phyloP scores from a whole-genome alignment of 1,140 invertebrate genomes.

The Nephila pilipes region DNA sequence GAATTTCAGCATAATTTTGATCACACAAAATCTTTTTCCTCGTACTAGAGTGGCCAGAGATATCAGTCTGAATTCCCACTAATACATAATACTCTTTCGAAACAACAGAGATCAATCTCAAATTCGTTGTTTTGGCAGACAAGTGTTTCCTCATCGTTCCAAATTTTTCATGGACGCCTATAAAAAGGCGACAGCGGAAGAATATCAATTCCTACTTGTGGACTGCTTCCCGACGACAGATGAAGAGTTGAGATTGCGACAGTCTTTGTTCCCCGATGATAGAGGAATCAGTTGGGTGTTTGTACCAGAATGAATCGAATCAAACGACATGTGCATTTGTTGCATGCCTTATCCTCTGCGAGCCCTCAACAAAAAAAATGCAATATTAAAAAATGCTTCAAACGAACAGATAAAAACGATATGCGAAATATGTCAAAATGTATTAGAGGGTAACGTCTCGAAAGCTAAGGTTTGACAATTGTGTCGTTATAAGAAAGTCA shows the following conservation, averaged over 20 bases:
- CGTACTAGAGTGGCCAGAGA: no score
- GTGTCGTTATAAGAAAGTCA: background rate
- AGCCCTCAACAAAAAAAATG: no score
- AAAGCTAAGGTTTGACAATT: background rate
- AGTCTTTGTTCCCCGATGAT: background rate
- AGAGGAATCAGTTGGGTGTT: background rate
- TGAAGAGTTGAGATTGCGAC: constrained; percentile 29
- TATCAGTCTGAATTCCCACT: no score
- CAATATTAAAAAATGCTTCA: no score
- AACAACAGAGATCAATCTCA: no score
- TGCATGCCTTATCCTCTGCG: background rate
- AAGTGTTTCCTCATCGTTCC: background rate
- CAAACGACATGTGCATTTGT: background rate
- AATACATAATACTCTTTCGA: no score
- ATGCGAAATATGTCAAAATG: no score
- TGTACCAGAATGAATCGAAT: background rate
- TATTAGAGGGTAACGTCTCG: no score
- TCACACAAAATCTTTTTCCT: background rate
- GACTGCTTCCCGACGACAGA: constrained; percentile 42
- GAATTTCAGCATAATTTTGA: no score
- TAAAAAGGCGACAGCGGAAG: constrained; percentile 40
- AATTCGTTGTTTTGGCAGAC: background rate
- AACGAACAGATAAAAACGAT: no score
- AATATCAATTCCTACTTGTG: constrained; percentile 47
- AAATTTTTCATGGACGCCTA: constrained; percentile 50